These are phyloP conservation scores for Sebastes oblongus DNA, from an alignment of 2,797 vertebrate genomes.

Conservation along the genomic window DNA sequence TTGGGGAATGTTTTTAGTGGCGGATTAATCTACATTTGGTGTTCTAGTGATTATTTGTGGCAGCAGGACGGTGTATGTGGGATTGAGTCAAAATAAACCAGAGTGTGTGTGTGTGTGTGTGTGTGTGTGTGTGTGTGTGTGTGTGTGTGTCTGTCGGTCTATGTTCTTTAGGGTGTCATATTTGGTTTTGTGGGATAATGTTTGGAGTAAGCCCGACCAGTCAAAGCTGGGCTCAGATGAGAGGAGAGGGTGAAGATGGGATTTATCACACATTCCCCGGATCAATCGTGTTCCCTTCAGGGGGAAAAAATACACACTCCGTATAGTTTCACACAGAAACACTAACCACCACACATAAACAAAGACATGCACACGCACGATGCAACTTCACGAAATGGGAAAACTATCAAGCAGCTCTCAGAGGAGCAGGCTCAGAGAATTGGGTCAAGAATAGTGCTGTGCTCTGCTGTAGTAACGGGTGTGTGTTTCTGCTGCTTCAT, in stretches of 20 bases:
- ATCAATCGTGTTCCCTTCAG: constrained; percentile 64
- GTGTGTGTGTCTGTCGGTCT: neutral
- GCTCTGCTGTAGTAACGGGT: constrained; percentile 54
- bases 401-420: constrained; percentile 64
- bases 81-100: too few relatives aligned
- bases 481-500: constrained; percentile 62
- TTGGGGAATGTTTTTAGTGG: too few relatives aligned
- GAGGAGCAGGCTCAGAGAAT: constrained; percentile 63
- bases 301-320: constrained; percentile 12
- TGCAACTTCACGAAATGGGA: constrained; percentile 56
- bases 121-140: neutral
- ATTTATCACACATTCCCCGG: constrained; percentile 70
- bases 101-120: neutral
- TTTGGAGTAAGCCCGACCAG: constrained; percentile 48
- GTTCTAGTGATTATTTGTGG: neutral
- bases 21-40: neutral
- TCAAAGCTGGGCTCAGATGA: constrained; percentile 55
- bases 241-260: constrained; percentile 69
- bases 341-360: constrained; percentile 34
- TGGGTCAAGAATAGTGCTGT: constrained; percentile 71
- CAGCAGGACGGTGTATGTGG: neutral
- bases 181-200: constrained; percentile 64
- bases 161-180: constrained; percentile 57
- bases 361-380: constrained; percentile 32
- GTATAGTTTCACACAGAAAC: constrained; percentile 37